Evolutionary conservation across 2,888 invertebrate species (phyloP), one percentile per base, ranked within the genome.

Genomic region (Spilosoma lubricipeda): DNA sequence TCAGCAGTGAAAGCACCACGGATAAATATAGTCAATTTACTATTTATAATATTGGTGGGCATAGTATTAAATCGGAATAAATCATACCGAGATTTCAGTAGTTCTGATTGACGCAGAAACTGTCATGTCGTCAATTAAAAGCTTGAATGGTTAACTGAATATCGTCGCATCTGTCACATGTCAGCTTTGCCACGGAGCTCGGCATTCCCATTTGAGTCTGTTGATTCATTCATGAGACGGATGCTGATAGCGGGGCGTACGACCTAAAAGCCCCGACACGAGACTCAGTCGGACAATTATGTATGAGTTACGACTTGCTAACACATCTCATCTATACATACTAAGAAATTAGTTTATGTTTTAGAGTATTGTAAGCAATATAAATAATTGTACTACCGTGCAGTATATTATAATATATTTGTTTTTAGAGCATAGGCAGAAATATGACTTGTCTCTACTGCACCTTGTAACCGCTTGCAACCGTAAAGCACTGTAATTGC

Each of bases 161-260:
- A 74, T 68, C 70, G 71, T 71, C 23, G 68, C 70, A 74, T 80
- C 64, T 69, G 73, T 71, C 74, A 52, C 64, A 42, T 66, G 66
- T 63, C 65, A 65, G 23, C 63, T 63, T 74, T 73, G 70, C 73
- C 79, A 70, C 79, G 45, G 45, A 30, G 68, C 64, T 73, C 48
- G 67, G 48, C 67, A 69, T 78, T 78, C 73, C 75, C 72, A 75
- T 76, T 72, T 67, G 39, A 70, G 45, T 48, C 69, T 72, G 72
- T 69, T 83, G 83, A 83, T 82, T 83, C 83, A 83, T 83, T 83
- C 83, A 83, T 85, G 83, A 84, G 72, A 7, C 39, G 70, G 72
- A 67, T 85, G 83, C 83, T 76, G 81, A 73, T 77, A 67, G 42
- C 67, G 65, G 45, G 9, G 56, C n/a, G 59, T 67, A 70, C 69